A percentile compares a stretch with the other conserved stretches of the same genome.
Evolutionary conservation across 2,797 vertebrate genomes (phyloP).

Genomic region (Syngnathus acus): DNA sequence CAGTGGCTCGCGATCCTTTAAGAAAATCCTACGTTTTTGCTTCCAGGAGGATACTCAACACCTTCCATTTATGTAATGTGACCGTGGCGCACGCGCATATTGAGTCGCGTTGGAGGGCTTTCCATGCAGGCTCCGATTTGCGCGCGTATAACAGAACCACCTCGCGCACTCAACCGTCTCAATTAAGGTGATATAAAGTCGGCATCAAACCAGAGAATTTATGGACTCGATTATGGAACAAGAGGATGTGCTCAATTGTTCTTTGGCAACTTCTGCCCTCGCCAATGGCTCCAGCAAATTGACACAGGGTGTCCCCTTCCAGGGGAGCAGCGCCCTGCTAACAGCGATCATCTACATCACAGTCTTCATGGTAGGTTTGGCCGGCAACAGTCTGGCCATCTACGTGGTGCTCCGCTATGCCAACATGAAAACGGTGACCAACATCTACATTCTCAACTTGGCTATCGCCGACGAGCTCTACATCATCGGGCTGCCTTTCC

Average conservation of each 20-base stretch:
- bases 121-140: neutral
- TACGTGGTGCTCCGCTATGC: slow-evolving; percentile 86
- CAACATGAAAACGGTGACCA: slow-evolving; percentile 89
- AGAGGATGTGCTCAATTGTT: neutral
- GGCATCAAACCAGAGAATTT: neutral
- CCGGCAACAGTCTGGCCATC: slow-evolving; percentile 91
- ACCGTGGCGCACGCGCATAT: neutral
- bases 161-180: neutral
- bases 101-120: neutral
- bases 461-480: slow-evolving; percentile 93
- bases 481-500: slow-evolving; percentile 90
- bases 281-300: slow-evolving; percentile 57
- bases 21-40: neutral
- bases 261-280: slow-evolving; percentile 14
- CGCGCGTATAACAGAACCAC: too few relatives aligned
- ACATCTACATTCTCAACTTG: slow-evolving; percentile 92
- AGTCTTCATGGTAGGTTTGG: slow-evolving; percentile 84
- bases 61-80: neutral
- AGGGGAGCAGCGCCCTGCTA: slow-evolving; percentile 79
- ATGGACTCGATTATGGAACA: slow-evolving; percentile 44
- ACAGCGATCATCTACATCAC: slow-evolving; percentile 84
- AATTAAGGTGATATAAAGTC: neutral
- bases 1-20: neutral
- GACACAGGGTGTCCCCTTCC: slow-evolving; percentile 62
- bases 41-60: neutral